Evolutionary conservation across 1,140 invertebrate genomes (phyloP).

Genomic region (Drosophila biarmipes): DNA sequence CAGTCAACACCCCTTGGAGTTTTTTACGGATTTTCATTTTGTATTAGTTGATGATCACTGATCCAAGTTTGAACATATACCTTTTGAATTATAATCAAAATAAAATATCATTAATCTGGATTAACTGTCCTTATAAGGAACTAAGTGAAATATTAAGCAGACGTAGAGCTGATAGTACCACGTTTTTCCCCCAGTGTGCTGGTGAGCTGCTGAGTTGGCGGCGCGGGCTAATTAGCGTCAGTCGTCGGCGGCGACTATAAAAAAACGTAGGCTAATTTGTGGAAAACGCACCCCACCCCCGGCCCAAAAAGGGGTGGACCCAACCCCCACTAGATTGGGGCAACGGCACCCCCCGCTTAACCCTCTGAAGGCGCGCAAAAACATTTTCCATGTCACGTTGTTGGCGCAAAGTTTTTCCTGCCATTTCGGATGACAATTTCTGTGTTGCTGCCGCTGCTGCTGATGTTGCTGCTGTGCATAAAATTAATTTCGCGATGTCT

Average conservation of each 20-base stretch:
- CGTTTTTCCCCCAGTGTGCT: conserved; percentile 2
- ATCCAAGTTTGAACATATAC: too few relatives aligned
- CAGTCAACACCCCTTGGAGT: too few relatives aligned
- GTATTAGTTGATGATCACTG: too few relatives aligned
- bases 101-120: too few relatives aligned
- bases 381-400: conserved; percentile 82
- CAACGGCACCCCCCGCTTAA: neutral
- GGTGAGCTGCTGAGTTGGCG: conserved; percentile 45
- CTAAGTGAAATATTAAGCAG: too few relatives aligned
- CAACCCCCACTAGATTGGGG: conserved; percentile 32
- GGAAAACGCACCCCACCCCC: conserved; percentile 60
- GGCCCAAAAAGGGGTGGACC: conserved; percentile 22
- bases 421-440: conserved; percentile 64
- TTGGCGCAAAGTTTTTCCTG: conserved; percentile 66
- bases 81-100: too few relatives aligned
- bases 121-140: too few relatives aligned
- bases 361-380: conserved; percentile 28
- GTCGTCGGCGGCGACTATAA: conserved; percentile 58
- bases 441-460: conserved; percentile 43
- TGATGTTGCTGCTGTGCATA: conserved; percentile 66
- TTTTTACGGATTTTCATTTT: too few relatives aligned
- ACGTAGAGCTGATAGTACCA: neutral
- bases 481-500: conserved; percentile 81
- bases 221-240: conserved; percentile 82
- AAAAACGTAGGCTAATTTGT: conserved; percentile 77